Conservation (phyloP, 2,888 invertebrate species). For the Pocota personata region DNA sequence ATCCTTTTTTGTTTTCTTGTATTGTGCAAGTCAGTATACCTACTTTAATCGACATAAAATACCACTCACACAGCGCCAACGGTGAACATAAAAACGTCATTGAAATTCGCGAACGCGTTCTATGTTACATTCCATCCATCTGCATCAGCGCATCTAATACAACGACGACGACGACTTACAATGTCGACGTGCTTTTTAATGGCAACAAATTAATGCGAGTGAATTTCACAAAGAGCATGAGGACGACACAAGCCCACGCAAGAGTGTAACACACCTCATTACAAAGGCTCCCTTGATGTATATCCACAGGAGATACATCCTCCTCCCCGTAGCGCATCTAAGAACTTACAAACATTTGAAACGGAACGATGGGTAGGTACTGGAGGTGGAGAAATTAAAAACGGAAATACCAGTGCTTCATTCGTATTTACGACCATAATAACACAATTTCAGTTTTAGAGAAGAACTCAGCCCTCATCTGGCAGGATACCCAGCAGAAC, state of each 20-base stretch:
- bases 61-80: constrained; percentile 17
- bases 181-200: constrained; percentile 27
- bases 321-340: neutral
- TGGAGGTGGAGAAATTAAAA: constrained; percentile 47
- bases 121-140: constrained; percentile 12
- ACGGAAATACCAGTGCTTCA: constrained; percentile 28
- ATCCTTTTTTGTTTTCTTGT: constrained; percentile 14
- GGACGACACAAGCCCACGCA: neutral
- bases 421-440: constrained; percentile 26
- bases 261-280: constrained; percentile 7
- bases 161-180: neutral
- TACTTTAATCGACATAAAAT: constrained; percentile 55
- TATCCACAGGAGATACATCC: neutral
- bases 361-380: constrained; percentile 10
- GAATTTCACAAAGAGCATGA: constrained; percentile 6
- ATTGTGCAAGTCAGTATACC: neutral
- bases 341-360: constrained; percentile 26
- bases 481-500: neutral
- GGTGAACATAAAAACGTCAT: constrained; percentile 48
- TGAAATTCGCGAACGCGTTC: constrained; percentile 5
- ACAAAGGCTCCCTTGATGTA: neutral
- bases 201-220: constrained; percentile 47
- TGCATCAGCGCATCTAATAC: neutral
- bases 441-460: constrained; percentile 44
- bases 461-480: neutral